phyloP scores from a whole-genome alignment of 35 echinoderm and acorn worm species.

The Anneissia japonica region DNA sequence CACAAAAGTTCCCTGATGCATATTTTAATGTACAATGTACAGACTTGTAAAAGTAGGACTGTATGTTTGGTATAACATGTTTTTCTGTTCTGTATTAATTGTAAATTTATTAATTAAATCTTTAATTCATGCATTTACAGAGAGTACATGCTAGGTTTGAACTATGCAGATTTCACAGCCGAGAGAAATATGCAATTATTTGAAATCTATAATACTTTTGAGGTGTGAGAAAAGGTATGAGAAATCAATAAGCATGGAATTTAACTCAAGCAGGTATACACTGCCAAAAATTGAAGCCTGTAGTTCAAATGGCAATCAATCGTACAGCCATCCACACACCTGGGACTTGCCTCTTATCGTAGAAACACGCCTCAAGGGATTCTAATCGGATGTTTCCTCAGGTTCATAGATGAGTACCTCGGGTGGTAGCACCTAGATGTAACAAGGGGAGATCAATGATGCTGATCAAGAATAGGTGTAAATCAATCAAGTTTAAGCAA shows the following conservation, averaged over 20 bases:
- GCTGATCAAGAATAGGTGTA: neutral
- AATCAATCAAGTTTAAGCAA: neutral
- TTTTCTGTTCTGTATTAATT: too few relatives aligned
- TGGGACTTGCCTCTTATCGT: neutral
- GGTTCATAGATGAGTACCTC: neutral
- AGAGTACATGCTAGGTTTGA: neutral
- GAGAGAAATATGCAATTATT: neutral
- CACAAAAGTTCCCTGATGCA: too few relatives aligned
- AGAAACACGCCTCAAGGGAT: neutral
- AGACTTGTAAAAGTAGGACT: too few relatives aligned
- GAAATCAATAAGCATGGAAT: neutral
- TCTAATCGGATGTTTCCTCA: neutral
- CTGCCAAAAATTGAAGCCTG: neutral
- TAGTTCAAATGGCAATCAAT: neutral
- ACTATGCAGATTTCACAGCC: neutral
- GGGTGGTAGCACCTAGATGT: neutral
- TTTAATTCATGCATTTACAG: neutral
- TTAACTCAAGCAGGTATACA: neutral
- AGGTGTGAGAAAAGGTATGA: neutral
- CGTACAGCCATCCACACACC: neutral
- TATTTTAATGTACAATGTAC: too few relatives aligned
- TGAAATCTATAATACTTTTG: neutral
- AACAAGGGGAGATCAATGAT: neutral
- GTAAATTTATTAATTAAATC: neutral
- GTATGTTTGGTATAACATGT: too few relatives aligned